These are phyloP conservation scores for Cephus rjabovi DNA, from an alignment of 2,888 invertebrate genomes.

Conservation along the genomic window DNA sequence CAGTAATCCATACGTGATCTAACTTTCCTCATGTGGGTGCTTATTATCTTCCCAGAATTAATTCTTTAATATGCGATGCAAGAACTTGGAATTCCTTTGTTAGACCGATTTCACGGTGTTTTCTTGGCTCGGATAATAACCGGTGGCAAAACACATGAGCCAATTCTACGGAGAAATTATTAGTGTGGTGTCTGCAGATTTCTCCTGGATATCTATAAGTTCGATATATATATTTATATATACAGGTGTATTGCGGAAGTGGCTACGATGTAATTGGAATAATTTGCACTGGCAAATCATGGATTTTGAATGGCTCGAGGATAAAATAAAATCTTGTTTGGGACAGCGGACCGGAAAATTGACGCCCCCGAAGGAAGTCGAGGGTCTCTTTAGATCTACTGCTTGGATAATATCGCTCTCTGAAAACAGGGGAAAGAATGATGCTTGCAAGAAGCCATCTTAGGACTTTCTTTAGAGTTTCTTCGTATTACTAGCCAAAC, in stretches of 20 bases:
- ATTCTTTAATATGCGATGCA: background rate
- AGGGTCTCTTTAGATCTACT: background rate
- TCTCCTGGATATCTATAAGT: too few relatives aligned
- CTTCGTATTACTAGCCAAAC: background rate
- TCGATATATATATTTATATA: too few relatives aligned
- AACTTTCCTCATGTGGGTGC: background rate
- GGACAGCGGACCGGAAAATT: background rate
- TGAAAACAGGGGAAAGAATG: background rate
- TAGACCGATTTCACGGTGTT: background rate
- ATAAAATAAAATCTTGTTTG: background rate
- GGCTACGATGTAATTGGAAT: background rate
- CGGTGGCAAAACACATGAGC: background rate
- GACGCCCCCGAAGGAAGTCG: background rate
- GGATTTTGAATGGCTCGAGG: background rate
- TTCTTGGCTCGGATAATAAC: background rate
- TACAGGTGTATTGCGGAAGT: background rate
- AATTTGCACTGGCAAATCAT: background rate
- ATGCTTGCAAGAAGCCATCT: background rate
- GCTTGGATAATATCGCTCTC: background rate
- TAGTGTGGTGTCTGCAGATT: background rate
- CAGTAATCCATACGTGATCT: background rate
- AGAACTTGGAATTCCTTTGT: background rate
- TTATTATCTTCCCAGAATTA: background rate
- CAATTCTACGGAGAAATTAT: background rate
- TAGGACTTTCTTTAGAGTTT: background rate